These are phyloP conservation scores for Vipera latastei DNA, from an alignment of 2,797 vertebrate species.

Conservation along the genomic window DNA sequence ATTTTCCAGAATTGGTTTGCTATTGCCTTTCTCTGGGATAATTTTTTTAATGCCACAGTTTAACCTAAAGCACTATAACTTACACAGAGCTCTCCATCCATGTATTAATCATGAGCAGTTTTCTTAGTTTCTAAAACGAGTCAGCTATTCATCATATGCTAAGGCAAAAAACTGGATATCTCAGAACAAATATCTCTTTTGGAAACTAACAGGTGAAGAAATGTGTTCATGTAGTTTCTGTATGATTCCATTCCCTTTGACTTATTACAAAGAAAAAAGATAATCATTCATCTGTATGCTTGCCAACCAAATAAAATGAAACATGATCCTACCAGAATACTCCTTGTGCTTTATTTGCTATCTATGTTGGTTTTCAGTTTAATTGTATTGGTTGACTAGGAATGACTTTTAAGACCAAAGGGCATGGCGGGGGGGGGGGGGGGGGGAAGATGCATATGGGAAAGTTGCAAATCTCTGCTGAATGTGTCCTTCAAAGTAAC, in stretches of 20 bases:
- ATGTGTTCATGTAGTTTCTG: too few species aligned
- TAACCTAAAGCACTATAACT: neutral
- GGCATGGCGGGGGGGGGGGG: neutral
- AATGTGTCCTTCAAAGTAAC: neutral
- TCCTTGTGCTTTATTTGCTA: conserved; percentile 5
- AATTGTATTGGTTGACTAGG: neutral
- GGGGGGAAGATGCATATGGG: neutral
- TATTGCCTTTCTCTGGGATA: neutral
- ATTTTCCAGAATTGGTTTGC: neutral
- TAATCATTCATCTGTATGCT: neutral
- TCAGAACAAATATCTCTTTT: too few species aligned
- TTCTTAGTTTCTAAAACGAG: neutral
- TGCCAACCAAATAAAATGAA: neutral
- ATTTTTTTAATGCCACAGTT: neutral
- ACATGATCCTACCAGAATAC: neutral
- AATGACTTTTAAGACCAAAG: conserved; percentile 1
- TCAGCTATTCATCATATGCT: too few species aligned
- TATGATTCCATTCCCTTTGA: neutral
- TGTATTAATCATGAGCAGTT: neutral
- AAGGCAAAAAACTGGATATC: too few species aligned
- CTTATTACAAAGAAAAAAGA: neutral
- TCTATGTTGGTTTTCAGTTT: conserved; percentile 18
- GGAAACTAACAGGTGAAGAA: neutral
- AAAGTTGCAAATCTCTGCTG: neutral
- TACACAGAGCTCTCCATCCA: neutral